Conservation (phyloP, 1,140 invertebrate genomes). For the Orussus abietinus region DNA sequence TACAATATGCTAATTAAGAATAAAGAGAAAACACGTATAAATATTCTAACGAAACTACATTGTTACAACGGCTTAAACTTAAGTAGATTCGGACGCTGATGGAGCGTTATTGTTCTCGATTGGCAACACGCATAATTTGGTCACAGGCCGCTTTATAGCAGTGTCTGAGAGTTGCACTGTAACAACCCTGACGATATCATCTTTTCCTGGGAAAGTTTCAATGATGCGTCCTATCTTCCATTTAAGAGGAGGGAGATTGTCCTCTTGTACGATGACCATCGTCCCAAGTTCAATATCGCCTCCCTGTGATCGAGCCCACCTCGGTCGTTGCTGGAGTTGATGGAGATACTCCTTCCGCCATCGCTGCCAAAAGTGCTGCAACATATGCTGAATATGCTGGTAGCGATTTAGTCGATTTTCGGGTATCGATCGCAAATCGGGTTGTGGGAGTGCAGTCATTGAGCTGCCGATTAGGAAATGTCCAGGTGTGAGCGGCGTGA, state of each 20-base stretch:
- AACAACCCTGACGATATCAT: constrained; percentile 25
- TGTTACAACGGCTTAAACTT: too few species aligned
- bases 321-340: constrained; percentile 21
- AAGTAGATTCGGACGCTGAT: too few species aligned
- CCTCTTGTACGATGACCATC: constrained; percentile 20
- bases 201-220: constrained; percentile 22
- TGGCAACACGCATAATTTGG: constrained; percentile 4
- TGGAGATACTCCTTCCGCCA: constrained; percentile 36
- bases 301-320: constrained; percentile 17
- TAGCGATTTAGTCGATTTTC: constrained; percentile 20
- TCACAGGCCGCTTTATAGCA: background rate
- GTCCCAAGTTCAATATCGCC: constrained; percentile 9
- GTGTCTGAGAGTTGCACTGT: background rate
- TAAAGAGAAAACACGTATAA: too few species aligned
- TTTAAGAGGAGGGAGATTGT: constrained; percentile 24
- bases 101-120: constrained; percentile 2
- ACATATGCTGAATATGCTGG: constrained; percentile 20
- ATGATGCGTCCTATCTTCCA: constrained; percentile 28
- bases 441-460: constrained; percentile 7
- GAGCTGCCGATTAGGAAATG: constrained; percentile 1
- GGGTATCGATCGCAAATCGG: background rate
- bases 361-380: constrained; percentile 31
- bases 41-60: too few species aligned
- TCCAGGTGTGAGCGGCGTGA: background rate
- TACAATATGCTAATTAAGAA: too few species aligned